Percentiles rank a stretch among this genome's conserved stretches.
phyloP scores from a whole-genome alignment of 2,888 invertebrate genomes.

The Drosophila niveifrons region DNA sequence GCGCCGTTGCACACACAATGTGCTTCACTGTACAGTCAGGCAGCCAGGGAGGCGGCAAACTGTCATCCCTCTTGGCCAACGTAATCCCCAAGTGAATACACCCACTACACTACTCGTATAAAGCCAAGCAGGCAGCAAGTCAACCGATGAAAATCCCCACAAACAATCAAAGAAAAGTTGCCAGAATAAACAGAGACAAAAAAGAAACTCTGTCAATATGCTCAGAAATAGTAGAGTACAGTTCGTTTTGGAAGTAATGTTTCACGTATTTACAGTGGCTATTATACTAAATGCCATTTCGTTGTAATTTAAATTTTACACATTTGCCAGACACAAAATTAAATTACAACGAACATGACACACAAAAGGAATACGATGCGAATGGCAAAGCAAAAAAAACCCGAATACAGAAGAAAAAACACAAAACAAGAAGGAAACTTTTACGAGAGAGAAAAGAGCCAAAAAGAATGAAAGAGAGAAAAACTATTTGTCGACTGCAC shows the following conservation, averaged over 20 bases:
- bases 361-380: constrained; percentile 21
- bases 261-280: constrained; percentile 1
- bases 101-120: neutral
- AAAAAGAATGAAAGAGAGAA: constrained; percentile 14
- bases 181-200: neutral
- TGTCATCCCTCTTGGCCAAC: neutral
- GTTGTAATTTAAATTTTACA: constrained; percentile 50
- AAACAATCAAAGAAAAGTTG: constrained; percentile 27
- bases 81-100: constrained; percentile 9
- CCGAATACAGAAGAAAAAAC: constrained; percentile 5
- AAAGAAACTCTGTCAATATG: constrained; percentile 11
- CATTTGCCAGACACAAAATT: constrained; percentile 35
- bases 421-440: constrained; percentile 1
- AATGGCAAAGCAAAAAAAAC: constrained; percentile 5
- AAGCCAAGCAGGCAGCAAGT: constrained; percentile 11
- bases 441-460: constrained; percentile 11
- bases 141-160: constrained; percentile 14
- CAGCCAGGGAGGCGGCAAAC: neutral
- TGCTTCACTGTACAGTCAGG: constrained; percentile 4
- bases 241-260: constrained; percentile 29
- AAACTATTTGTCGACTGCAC: constrained; percentile 62
- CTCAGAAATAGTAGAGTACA: constrained; percentile 22
- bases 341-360: constrained; percentile 41
- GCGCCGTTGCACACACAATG: constrained; percentile 29
- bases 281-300: constrained; percentile 28